A percentile compares a stretch with the other conserved stretches of the same genome.
Conservation (phyloP, 1,140 invertebrate genomes). For the Daktulosphaira vitifoliae region DNA sequence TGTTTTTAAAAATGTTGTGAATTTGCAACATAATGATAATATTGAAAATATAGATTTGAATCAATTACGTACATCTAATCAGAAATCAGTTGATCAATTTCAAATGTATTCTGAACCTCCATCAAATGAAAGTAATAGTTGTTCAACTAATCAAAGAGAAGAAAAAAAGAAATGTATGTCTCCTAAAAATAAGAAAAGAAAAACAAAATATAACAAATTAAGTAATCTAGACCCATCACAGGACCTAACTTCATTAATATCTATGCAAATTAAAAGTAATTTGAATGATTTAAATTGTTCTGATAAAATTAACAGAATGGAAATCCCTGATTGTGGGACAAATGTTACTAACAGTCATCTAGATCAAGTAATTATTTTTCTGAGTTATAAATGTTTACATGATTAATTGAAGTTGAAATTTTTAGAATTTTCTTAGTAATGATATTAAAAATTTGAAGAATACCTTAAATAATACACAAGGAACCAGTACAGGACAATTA, state of each 20-base stretch:
- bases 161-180: background rate
- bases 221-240: background rate
- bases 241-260: background rate
- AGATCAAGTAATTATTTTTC: background rate
- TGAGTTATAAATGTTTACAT: background rate
- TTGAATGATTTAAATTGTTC: background rate
- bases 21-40: background rate
- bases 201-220: background rate
- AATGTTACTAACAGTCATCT: background rate
- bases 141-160: background rate
- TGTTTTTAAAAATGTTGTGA: background rate
- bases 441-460: background rate
- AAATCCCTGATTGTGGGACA: background rate
- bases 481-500: too few relatives aligned
- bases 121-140: background rate
- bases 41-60: background rate
- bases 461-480: too few relatives aligned
- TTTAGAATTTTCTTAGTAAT: background rate
- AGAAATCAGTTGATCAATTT: background rate
- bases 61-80: background rate
- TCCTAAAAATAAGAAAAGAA: background rate
- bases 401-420: background rate
- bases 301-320: background rate
- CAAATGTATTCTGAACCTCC: slow-evolving; percentile 1
- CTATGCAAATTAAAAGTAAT: too few relatives aligned